These are phyloP conservation scores for Protula sp. DNA, from an alignment of 2,888 invertebrate species.

Conservation along the genomic window DNA sequence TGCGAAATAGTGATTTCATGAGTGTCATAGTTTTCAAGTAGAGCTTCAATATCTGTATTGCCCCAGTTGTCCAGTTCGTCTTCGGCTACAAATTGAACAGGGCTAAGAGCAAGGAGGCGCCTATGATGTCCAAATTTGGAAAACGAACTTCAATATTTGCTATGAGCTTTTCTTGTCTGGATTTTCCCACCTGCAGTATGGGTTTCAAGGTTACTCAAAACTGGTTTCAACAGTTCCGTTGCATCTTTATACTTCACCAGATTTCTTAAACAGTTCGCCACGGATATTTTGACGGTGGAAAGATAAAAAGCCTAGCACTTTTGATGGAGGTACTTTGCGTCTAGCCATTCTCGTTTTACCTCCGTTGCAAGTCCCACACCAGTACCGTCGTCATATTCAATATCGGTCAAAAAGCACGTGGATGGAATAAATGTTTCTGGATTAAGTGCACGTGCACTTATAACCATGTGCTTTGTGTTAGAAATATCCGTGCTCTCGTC, in stretches of 20 bases:
- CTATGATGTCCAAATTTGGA: neutral
- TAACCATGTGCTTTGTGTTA: neutral
- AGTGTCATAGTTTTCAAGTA: neutral
- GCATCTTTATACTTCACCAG: neutral
- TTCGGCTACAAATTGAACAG: neutral
- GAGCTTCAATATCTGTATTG: neutral
- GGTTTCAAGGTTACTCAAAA: no score
- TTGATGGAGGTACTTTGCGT: neutral
- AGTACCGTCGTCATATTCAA: neutral
- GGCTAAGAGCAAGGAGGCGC: neutral
- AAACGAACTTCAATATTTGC: neutral
- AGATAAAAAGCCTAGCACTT: no score
- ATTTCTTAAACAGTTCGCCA: neutral
- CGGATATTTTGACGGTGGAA: neutral
- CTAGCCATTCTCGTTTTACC: neutral
- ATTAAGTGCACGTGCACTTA: neutral
- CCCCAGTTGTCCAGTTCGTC: neutral
- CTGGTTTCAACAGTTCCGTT: no score
- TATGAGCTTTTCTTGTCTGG: neutral
- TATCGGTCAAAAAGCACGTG: neutral
- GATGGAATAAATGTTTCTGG: neutral
- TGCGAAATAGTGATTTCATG: neutral
- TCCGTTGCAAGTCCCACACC: neutral
- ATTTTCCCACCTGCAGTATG: no score
- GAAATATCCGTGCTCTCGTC: conserved; percentile 2